Evolutionary conservation across 35 echinoderm and acorn worm species (phyloP).

Genomic region (Acanthaster planci): DNA sequence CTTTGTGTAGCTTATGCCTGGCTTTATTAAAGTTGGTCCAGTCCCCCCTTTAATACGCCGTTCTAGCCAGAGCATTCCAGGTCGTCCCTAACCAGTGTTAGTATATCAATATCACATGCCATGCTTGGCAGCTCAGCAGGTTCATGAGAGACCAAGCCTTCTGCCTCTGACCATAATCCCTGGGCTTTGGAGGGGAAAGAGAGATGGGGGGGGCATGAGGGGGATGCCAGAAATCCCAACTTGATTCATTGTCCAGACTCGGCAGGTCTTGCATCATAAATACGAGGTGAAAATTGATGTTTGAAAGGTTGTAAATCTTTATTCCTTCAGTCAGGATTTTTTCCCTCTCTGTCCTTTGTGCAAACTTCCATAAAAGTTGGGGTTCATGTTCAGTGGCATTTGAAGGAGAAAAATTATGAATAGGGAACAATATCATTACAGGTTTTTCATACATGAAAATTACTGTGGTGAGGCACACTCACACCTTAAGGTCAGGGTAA

Average conservation of each 20-base stretch:
- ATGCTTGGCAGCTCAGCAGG: conserved; percentile 10
- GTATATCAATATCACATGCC: conserved; percentile 33
- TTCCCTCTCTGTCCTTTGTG: neutral
- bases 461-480: neutral
- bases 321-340: neutral
- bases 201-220: too few relatives aligned
- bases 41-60: neutral
- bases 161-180: conserved; percentile 10
- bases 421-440: neutral
- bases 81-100: conserved; percentile 20
- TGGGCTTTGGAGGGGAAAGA: neutral
- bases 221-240: neutral
- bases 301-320: conserved; percentile 25
- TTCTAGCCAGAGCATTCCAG: neutral
- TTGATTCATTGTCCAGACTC: conserved; percentile 23
- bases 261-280: conserved; percentile 16
- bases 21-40: too few relatives aligned
- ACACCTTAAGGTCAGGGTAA: neutral
- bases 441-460: neutral
- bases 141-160: conserved; percentile 19
- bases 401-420: neutral
- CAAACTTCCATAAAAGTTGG: neutral
- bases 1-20: too few relatives aligned
- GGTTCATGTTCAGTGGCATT: conserved; percentile 20
- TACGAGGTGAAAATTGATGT: conserved; percentile 33